These are phyloP conservation scores for Polypedilum pembai DNA, from an alignment of 1,140 invertebrate species.

Conservation along the genomic window DNA sequence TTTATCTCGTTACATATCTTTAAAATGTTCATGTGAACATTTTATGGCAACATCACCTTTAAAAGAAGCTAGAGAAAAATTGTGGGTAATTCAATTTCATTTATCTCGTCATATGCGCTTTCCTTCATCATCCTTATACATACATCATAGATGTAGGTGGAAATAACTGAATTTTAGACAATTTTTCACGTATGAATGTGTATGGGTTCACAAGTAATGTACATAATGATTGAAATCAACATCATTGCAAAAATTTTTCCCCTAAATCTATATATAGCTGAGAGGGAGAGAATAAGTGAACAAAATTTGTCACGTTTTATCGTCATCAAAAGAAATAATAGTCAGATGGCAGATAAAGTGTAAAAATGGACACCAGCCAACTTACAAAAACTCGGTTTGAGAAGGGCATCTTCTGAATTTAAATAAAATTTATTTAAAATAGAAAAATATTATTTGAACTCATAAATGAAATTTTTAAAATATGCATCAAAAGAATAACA, in stretches of 20 bases:
- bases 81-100: not conserved
- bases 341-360: not conserved
- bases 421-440: too few species aligned
- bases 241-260: not conserved
- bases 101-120: not conserved
- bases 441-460: too few species aligned
- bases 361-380: not conserved
- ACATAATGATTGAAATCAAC: not conserved
- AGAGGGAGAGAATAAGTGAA: not conserved
- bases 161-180: not conserved
- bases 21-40: not conserved
- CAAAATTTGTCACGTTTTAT: not conserved
- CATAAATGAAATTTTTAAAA: too few species aligned
- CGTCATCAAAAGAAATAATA: not conserved
- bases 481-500: too few species aligned
- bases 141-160: not conserved
- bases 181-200: not conserved
- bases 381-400: too few species aligned
- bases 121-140: not conserved
- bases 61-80: not conserved
- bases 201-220: not conserved
- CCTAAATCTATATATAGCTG: not conserved
- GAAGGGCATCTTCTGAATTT: too few species aligned
- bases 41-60: not conserved
- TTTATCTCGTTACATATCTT: constrained; percentile 7